Conservation (phyloP, 2,113 vertebrate species). For the Mesembrinibis cayennensis region DNA sequence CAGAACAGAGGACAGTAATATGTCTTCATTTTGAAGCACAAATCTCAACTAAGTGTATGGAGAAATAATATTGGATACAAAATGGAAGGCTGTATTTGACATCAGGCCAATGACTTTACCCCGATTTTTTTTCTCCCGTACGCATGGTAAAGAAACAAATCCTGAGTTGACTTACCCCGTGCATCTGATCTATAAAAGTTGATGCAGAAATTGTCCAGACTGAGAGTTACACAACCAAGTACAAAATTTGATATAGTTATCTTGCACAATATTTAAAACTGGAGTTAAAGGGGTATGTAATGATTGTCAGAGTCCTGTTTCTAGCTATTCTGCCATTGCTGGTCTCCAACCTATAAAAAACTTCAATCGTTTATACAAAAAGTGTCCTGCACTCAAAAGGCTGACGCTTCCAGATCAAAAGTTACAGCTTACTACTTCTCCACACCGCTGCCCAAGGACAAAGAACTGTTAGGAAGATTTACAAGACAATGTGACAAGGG, state of each 20-base stretch:
- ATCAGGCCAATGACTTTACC: not conserved
- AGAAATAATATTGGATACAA: not conserved
- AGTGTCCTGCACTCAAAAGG: not conserved
- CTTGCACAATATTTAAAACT: not conserved
- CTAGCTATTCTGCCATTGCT: not conserved
- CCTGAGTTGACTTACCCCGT: not conserved
- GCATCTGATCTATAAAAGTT: not conserved
- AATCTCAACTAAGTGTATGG: not conserved
- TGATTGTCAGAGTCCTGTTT: not conserved
- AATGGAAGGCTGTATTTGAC: not conserved
- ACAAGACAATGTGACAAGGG: not conserved
- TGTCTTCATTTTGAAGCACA: not conserved
- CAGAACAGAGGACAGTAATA: not conserved
- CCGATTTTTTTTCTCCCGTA: not conserved
- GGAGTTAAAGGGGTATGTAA: not conserved
- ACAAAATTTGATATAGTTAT: not conserved
- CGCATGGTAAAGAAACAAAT: not conserved
- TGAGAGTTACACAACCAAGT: not conserved
- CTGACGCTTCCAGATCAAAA: not conserved
- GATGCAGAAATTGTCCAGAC: not conserved
- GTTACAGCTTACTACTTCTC: not conserved
- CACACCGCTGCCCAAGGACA: not conserved
- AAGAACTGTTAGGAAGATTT: not conserved
- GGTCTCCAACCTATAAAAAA: not conserved
- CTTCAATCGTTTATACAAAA: not conserved